Base-by-base conservation (phyloP, 2,888 invertebrate genomes). In the Gryllus longicercus region DNA sequence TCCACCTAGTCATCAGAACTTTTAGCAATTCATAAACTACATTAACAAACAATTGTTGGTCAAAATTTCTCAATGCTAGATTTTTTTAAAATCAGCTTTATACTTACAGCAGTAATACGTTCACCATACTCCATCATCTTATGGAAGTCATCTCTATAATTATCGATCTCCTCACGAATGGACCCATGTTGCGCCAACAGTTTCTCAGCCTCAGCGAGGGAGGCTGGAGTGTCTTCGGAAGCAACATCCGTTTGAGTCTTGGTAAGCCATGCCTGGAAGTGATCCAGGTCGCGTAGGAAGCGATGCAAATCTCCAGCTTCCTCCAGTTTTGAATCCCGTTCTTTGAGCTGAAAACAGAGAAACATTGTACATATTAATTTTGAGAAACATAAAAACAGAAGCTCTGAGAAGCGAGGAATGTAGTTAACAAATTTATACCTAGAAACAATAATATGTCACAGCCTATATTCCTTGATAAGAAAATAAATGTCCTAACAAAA, bases 71-170 rank as follows among this genome's bases (percentile, higher is more conserved):
- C 38, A 8, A 8, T 8, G 38, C 8, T 38, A 8, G 38, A 5
- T 38, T 38, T 38, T 4, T 5, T 8, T 16, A 79, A 78, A 74
- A 78, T n/a, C 25, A 23, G 38, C 10, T 75, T 76, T 50, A 63
- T 81, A 81, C 91, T 89, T 83, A 92, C 92, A 81, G 95, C 93
- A 79, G 98, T 98, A 84, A 98, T 92, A 85, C 95, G 93, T 87
- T 98, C 98, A 75, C 99, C 99, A 86, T 99, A 99, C 86, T 98
- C 98, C 95, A 99, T 99, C 98, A 99, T 99, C 90, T 96, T 96
- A 85, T 95, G 95, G 86, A 98, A 99, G 87, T 99, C 99, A 85
- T 98, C 97, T 79, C 95, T 97, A 88, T 99, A 99, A 86, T 98
- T 99, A 87, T 99, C 98, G 85, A 99, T 99, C 89, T 99, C 99